These are phyloP conservation scores for Eremophila alpestris DNA, from an alignment of 2,797 vertebrate genomes.

Conservation along the genomic window DNA sequence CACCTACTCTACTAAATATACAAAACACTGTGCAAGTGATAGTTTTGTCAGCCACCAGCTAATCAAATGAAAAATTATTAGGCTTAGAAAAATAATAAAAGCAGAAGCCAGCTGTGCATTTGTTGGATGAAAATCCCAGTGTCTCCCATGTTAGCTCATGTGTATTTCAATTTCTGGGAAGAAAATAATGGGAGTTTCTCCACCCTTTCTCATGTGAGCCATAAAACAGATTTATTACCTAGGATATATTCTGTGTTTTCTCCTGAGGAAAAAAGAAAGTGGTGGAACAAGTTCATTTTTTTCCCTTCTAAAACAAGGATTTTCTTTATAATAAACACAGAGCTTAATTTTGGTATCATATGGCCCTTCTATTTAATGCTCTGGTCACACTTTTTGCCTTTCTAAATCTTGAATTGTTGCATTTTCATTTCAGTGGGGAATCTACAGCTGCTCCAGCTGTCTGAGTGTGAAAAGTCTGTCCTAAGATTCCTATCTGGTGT, in stretches of 20 bases:
- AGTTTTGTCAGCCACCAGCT: slow-evolving; percentile 64
- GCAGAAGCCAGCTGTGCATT: slow-evolving; percentile 64
- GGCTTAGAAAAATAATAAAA: slow-evolving; percentile 61
- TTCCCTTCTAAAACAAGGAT: slow-evolving; percentile 55
- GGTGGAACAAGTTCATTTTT: slow-evolving; percentile 67
- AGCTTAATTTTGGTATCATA: slow-evolving; percentile 61
- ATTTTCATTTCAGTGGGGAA: slow-evolving; percentile 57
- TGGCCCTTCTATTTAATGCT: slow-evolving; percentile 58
- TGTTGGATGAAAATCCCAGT: slow-evolving; percentile 60
- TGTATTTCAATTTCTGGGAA: slow-evolving; percentile 69
- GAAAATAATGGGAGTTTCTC: slow-evolving; percentile 70
- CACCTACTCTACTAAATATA: slow-evolving; percentile 38
- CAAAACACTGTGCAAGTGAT: slow-evolving; percentile 45
- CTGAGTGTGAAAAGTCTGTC: background rate
- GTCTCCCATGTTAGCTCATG: slow-evolving; percentile 65
- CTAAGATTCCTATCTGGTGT: slow-evolving; percentile 6
- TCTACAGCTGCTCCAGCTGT: slow-evolving; percentile 63
- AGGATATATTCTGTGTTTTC: slow-evolving; percentile 67
- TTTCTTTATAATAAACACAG: slow-evolving; percentile 68
- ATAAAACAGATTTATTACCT: slow-evolving; percentile 73
- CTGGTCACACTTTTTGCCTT: slow-evolving; percentile 65
- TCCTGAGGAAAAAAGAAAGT: slow-evolving; percentile 66
- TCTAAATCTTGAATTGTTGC: slow-evolving; percentile 55
- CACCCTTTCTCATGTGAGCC: slow-evolving; percentile 70
- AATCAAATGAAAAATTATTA: slow-evolving; percentile 65